Conservation (phyloP, 2,888 invertebrate genomes). For the Phyto melanocephala region DNA sequence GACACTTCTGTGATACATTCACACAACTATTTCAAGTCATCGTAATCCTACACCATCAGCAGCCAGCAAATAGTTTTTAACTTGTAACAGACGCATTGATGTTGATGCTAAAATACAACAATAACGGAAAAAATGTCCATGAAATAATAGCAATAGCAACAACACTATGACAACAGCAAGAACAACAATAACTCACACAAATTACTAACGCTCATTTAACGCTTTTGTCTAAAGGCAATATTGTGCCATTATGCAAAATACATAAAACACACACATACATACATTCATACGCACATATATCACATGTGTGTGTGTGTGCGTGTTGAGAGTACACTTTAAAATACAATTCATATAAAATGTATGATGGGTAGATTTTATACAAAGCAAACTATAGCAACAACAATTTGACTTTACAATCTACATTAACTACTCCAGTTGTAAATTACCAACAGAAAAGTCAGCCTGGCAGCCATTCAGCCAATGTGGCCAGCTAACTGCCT, state of each 20-base stretch:
- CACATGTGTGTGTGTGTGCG: not conserved
- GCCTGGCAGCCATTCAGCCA: conserved; percentile 25
- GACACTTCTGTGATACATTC: not conserved
- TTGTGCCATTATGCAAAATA: conserved; percentile 30
- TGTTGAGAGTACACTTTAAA: not conserved
- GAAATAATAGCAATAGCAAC: conserved; percentile 30
- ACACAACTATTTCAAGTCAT: conserved; percentile 9
- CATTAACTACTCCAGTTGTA: not conserved
- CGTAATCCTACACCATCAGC: not conserved
- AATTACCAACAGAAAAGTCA: conserved; percentile 34
- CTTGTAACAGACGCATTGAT: conserved; percentile 20
- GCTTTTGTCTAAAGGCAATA: conserved; percentile 62
- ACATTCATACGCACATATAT: not conserved
- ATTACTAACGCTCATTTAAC: conserved; percentile 63
- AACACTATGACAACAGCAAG: conserved; percentile 21
- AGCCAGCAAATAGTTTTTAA: conserved; percentile 1
- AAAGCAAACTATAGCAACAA: conserved; percentile 7
- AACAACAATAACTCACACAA: conserved; percentile 34
- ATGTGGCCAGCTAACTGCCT: conserved; percentile 57
- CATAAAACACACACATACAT: not conserved
- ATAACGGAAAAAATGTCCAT: not conserved
- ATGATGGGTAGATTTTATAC: conserved; percentile 36
- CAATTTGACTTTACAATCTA: conserved; percentile 32
- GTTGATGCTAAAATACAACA: conserved; percentile 1
- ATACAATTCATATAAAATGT: conserved; percentile 44